phyloP scores from a whole-genome alignment of 2,113 vertebrate genomes.

The Oncorhynchus masou region DNA sequence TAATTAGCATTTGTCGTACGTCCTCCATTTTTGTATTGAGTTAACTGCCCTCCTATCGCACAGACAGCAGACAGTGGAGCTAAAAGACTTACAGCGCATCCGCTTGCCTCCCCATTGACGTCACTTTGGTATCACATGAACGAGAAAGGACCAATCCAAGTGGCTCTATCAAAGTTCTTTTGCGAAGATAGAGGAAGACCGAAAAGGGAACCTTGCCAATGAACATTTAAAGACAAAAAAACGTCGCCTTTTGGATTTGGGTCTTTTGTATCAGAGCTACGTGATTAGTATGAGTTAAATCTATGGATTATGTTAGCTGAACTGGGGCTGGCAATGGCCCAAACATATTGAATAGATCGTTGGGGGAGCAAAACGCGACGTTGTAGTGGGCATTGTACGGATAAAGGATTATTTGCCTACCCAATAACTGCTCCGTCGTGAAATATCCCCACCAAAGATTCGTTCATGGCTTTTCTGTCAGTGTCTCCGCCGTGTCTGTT shows the following conservation, averaged over 20 bases:
- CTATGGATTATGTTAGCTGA: conserved; percentile 55
- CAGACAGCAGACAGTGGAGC: conserved; percentile 58
- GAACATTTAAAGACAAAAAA: conserved; percentile 49
- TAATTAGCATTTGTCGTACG: neutral
- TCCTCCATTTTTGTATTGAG: conserved; percentile 34
- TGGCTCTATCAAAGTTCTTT: conserved; percentile 58
- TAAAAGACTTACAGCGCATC: conserved; percentile 75
- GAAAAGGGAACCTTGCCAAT: conserved; percentile 62
- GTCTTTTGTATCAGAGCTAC: neutral
- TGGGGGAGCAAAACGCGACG: conserved; percentile 46
- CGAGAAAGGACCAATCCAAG: conserved; percentile 69
- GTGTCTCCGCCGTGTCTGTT: conserved; percentile 34
- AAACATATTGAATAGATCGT: conserved; percentile 67
- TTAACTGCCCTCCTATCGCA: neutral
- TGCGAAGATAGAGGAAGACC: conserved; percentile 58
- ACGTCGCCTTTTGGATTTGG: conserved; percentile 31
- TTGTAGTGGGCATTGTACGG: conserved; percentile 60
- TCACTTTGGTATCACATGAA: conserved; percentile 77
- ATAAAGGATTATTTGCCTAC: conserved; percentile 58
- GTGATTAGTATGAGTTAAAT: neutral
- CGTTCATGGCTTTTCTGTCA: conserved; percentile 38
- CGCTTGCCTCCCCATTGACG: conserved; percentile 83
- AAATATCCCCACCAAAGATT: conserved; percentile 17
- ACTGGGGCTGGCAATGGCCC: conserved; percentile 61
- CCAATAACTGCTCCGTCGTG: conserved; percentile 10